These are phyloP conservation scores for Sylvilagus bachmani DNA, from an alignment of 2,113 vertebrate species.

Conservation along the genomic window DNA sequence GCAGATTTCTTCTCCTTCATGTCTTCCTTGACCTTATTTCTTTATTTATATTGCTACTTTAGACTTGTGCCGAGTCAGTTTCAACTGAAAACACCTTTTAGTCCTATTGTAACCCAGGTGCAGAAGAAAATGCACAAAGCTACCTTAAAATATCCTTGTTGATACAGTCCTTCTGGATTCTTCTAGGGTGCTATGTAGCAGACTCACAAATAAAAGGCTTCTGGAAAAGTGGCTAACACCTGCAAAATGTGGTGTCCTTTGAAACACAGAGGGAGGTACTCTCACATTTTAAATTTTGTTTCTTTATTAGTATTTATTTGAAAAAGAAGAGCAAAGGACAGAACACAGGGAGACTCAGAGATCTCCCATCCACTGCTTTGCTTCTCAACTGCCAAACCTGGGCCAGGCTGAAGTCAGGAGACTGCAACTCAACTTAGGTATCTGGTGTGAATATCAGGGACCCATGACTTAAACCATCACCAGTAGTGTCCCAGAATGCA, in stretches of 20 bases:
- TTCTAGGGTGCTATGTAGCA: background rate
- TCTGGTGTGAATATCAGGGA: too few species aligned
- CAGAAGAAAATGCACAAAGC: background rate
- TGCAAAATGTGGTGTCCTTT: background rate
- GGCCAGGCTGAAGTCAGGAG: too few species aligned
- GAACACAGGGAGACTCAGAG: too few species aligned
- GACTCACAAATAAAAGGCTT: background rate
- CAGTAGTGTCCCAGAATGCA: too few species aligned
- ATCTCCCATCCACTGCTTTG: too few species aligned
- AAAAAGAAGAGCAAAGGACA: too few species aligned
- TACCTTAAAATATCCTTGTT: background rate
- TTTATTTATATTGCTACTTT: slow-evolving; percentile 6
- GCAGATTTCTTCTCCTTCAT: background rate
- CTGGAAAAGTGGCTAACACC: background rate
- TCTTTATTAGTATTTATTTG: too few species aligned
- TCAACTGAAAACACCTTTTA: slow-evolving; percentile 6
- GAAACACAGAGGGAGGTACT: background rate
- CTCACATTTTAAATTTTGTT: too few species aligned
- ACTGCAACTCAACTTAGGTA: too few species aligned
- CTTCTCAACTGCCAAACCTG: too few species aligned
- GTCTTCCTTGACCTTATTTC: slow-evolving; percentile 36
- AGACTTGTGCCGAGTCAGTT: background rate
- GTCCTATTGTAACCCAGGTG: background rate
- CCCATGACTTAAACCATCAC: too few species aligned
- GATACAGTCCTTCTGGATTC: background rate